Evolutionary conservation across 2,888 invertebrate genomes (phyloP).

Genomic region (Heliconius sara): DNA sequence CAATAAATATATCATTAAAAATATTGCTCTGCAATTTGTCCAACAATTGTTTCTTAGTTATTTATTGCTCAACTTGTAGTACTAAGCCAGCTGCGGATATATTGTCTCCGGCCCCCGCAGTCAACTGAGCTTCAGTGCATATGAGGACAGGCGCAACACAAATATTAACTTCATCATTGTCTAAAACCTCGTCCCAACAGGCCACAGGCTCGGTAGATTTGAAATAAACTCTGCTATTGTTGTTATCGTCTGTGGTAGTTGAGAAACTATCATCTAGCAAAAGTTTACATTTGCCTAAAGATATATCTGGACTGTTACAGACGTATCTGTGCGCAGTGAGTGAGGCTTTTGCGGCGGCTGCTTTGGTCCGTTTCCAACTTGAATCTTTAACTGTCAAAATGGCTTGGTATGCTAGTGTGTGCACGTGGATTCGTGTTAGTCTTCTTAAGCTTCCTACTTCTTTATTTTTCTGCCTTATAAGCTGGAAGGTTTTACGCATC

Average conservation of each 20-base stretch:
- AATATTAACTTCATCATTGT: constrained; percentile 83
- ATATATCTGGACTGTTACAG: constrained; percentile 87
- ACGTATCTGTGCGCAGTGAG: constrained; percentile 92
- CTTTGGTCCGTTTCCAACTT: constrained; percentile 90
- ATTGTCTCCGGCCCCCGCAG: constrained; percentile 94
- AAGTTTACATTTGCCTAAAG: constrained; percentile 78
- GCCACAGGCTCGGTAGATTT: constrained; percentile 89
- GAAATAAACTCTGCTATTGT: constrained; percentile 85
- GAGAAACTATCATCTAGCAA: constrained; percentile 93
- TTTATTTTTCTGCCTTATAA: constrained; percentile 76
- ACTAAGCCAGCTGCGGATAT: constrained; percentile 94
- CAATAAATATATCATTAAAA: constrained; percentile 28
- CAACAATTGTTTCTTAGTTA: constrained; percentile 9
- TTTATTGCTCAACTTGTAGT: constrained; percentile 84
- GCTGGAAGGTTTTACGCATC: constrained; percentile 88
- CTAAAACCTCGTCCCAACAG: constrained; percentile 90
- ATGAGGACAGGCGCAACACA: constrained; percentile 94
- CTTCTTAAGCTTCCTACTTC: constrained; percentile 77
- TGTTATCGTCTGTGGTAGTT: constrained; percentile 84
- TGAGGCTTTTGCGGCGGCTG: constrained; percentile 92
- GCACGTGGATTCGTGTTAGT: constrained; percentile 91
- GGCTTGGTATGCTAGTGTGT: constrained; percentile 94
- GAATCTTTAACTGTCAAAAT: constrained; percentile 88
- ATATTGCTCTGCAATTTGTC: constrained; percentile 24
- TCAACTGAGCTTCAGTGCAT: constrained; percentile 91